Evolutionary conservation across 2,797 vertebrate species (phyloP).

Genomic region (Micrastur ruficollis): DNA sequence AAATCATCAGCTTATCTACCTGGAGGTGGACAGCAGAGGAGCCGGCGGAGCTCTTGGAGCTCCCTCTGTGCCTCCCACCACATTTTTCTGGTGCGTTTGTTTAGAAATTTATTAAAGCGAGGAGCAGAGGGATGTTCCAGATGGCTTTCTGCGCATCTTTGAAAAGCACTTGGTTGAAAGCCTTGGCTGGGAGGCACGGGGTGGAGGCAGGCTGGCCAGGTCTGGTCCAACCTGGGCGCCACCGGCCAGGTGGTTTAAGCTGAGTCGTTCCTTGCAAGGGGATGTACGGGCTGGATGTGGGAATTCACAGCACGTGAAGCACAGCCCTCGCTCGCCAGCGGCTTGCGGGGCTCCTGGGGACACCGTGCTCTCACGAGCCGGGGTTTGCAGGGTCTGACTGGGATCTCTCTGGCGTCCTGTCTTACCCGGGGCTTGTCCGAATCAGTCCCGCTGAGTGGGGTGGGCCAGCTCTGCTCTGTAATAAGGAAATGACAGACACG

Average conservation of each 20-base stretch:
- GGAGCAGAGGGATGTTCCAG: neutral
- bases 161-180: neutral
- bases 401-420: neutral
- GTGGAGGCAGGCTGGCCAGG: neutral
- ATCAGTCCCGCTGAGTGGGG: too few relatives aligned
- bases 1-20: neutral
- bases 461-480: neutral
- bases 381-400: neutral
- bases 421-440: neutral
- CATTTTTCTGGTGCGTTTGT: neutral
- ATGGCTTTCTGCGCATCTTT: neutral
- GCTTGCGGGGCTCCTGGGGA: neutral
- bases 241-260: accelerated
- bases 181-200: neutral
- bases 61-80: neutral
- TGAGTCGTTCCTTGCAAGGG: neutral
- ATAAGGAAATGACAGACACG: accelerated
- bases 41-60: accelerated
- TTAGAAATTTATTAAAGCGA: neutral
- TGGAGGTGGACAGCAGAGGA: neutral
- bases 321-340: neutral
- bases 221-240: neutral
- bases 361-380: accelerated
- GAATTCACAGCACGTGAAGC: neutral
- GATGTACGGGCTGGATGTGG: neutral